A percentile compares a stretch with the other conserved stretches of the same genome.
These are phyloP conservation scores for Gymnogyps californianus DNA, from an alignment of 2,113 vertebrate species.

Conservation along the genomic window DNA sequence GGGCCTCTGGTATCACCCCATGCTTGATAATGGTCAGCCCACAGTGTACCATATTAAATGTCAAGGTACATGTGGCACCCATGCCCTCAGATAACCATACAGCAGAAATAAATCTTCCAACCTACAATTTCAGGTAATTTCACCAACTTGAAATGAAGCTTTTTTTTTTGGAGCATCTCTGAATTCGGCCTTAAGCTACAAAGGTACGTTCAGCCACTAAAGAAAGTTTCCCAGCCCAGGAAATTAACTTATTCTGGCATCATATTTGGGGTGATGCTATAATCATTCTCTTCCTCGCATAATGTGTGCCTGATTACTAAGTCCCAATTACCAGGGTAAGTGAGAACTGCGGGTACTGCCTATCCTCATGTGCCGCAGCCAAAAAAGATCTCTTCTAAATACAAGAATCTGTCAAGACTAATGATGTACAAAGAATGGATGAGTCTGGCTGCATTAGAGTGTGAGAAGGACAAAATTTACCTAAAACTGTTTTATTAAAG, in stretches of 20 bases:
- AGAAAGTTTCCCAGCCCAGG: neutral
- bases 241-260: neutral
- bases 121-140: neutral
- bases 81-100: neutral
- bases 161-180: neutral
- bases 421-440: neutral
- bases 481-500: neutral
- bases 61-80: neutral
- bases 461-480: neutral
- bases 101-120: neutral
- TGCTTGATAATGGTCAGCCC: neutral
- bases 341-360: neutral
- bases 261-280: neutral
- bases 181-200: neutral
- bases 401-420: neutral
- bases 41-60: neutral
- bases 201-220: neutral
- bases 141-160: neutral
- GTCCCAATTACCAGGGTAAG: neutral
- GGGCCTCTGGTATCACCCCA: neutral
- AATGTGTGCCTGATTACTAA: neutral
- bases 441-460: fast-evolving
- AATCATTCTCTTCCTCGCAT: neutral
- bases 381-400: neutral
- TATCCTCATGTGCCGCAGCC: neutral